These are phyloP conservation scores for Eueremaeus valkanovi DNA, from an alignment of 2,888 invertebrate genomes.

Conservation along the genomic window DNA sequence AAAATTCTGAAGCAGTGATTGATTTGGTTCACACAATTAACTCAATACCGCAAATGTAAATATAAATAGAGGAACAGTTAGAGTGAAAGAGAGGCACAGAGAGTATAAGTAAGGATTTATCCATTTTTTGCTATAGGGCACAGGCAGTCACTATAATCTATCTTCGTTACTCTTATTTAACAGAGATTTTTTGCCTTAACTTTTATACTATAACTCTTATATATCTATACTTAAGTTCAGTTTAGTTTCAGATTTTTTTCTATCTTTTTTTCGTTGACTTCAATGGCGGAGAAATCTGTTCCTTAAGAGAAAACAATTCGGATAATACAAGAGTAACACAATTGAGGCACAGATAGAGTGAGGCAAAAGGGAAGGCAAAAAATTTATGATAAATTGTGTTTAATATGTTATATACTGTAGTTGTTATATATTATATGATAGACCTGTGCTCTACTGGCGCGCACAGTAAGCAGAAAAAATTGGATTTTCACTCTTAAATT, in stretches of 20 bases:
- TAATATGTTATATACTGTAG: too few relatives aligned
- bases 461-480: too few relatives aligned
- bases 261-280: neutral
- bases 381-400: too few relatives aligned
- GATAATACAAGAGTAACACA: neutral
- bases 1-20: slow-evolving; percentile 17
- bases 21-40: slow-evolving; percentile 5
- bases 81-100: neutral
- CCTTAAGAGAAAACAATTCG: neutral
- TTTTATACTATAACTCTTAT: neutral
- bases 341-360: neutral
- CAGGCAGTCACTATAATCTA: neutral
- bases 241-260: neutral
- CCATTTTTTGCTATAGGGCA: neutral
- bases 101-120: neutral
- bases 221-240: neutral
- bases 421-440: too few relatives aligned
- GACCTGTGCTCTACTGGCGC: too few relatives aligned
- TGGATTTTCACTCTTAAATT: too few relatives aligned
- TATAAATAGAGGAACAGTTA: neutral
- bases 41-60: slow-evolving; percentile 14
- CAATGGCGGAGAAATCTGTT: neutral
- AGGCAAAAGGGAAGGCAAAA: too few relatives aligned
- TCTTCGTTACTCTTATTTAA: slow-evolving; percentile 17
- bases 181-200: neutral